Evolutionary conservation across 2,888 invertebrate genomes (phyloP).

Genomic region (Stenodera caucasica): DNA sequence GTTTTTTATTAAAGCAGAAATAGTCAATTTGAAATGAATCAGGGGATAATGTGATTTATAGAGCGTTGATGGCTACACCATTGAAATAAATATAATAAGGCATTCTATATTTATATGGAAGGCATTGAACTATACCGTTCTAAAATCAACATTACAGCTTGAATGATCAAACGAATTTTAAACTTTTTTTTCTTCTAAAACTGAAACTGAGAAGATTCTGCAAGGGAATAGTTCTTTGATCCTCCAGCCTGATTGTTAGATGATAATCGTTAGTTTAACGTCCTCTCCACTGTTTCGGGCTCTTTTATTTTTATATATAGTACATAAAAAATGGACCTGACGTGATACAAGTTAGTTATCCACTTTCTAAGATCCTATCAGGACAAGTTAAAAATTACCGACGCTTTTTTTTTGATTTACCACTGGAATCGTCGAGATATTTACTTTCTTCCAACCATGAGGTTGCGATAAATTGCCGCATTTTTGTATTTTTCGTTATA

Average conservation of each 20-base stretch:
- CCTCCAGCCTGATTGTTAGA: background rate
- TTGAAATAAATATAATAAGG: slow-evolving; percentile 11
- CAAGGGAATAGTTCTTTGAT: background rate
- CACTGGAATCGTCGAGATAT: slow-evolving; percentile 23
- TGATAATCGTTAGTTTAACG: background rate
- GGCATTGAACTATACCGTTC: slow-evolving; percentile 10
- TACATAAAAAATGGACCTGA: background rate
- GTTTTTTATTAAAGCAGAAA: background rate
- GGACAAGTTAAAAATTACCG: slow-evolving; percentile 20
- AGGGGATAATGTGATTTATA: slow-evolving; percentile 14
- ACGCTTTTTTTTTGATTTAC: slow-evolving; percentile 21
- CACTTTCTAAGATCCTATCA: slow-evolving; percentile 5
- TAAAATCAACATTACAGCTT: slow-evolving; percentile 15
- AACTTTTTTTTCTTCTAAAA: no score
- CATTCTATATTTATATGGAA: slow-evolving; percentile 16
- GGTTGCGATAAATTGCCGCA: background rate
- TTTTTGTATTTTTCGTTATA: no score
- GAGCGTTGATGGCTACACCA: slow-evolving; percentile 10
- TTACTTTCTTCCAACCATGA: slow-evolving; percentile 13
- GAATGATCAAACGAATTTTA: no score
- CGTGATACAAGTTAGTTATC: slow-evolving; percentile 13
- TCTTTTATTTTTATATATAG: no score
- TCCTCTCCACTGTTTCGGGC: no score
- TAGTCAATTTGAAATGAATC: slow-evolving; percentile 17
- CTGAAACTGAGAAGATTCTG: no score